These are phyloP conservation scores for Crioceris asparagi DNA, from an alignment of 2,888 invertebrate genomes.

Conservation along the genomic window DNA sequence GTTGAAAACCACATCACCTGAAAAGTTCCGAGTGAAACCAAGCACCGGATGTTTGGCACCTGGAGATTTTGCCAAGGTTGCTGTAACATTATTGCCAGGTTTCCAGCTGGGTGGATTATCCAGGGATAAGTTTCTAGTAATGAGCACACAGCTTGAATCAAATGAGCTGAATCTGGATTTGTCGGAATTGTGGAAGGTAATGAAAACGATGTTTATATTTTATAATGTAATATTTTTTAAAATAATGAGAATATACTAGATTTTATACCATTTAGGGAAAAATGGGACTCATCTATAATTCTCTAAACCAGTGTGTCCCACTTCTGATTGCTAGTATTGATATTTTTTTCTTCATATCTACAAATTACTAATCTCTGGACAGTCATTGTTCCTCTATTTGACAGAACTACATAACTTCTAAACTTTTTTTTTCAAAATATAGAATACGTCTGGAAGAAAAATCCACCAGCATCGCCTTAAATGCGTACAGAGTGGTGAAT, in stretches of 20 bases:
- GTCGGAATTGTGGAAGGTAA: constrained; percentile 62
- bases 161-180: constrained; percentile 50
- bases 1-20: constrained; percentile 93
- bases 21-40: constrained; percentile 87
- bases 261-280: too few relatives aligned
- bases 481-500: constrained; percentile 45
- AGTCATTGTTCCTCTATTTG: not conserved
- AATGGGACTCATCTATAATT: too few relatives aligned
- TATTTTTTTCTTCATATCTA: too few relatives aligned
- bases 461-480: constrained; percentile 62
- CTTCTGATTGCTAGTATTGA: too few relatives aligned
- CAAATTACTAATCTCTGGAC: not conserved
- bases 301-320: too few relatives aligned
- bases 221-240: too few relatives aligned
- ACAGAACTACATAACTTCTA: not conserved
- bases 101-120: constrained; percentile 55
- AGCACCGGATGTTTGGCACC: constrained; percentile 67
- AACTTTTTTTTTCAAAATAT: constrained; percentile 10
- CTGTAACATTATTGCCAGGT: constrained; percentile 65
- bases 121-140: constrained; percentile 80
- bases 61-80: constrained; percentile 52
- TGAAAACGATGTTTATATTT: not conserved
- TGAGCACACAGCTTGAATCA: constrained; percentile 61
- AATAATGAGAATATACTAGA: too few relatives aligned
- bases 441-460: constrained; percentile 32